Conservation (phyloP, 2,797 vertebrate species). For the Oceanodroma leucorhoa region DNA sequence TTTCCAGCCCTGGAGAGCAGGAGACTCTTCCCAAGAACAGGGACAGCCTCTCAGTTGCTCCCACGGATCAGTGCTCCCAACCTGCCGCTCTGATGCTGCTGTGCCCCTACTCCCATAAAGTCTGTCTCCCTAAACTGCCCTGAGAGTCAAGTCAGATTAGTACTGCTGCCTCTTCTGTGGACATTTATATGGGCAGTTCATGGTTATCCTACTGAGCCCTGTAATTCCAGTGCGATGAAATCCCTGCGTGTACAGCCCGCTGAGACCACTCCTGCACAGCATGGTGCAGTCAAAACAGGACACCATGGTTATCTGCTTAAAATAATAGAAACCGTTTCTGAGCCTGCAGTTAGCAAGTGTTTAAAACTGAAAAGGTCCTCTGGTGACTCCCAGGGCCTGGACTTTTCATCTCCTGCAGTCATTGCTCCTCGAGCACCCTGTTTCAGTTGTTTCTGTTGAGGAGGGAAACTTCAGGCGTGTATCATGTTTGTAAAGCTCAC, state of each 20-base stretch:
- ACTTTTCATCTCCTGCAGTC: neutral
- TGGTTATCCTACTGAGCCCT: neutral
- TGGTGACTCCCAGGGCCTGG: neutral
- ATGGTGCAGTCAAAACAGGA: neutral
- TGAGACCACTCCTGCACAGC: neutral
- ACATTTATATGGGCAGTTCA: accelerated
- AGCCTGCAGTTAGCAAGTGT: neutral
- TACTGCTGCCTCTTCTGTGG: neutral
- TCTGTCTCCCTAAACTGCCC: neutral
- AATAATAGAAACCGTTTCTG: neutral
- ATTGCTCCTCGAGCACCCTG: neutral
- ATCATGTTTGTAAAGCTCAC: neutral
- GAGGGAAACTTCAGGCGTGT: neutral
- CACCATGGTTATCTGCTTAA: neutral
- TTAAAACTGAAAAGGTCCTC: neutral
- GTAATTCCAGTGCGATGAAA: neutral
- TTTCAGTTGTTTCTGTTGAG: neutral
- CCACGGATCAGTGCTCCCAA: neutral
- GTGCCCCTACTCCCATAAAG: neutral
- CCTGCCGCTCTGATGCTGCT: neutral
- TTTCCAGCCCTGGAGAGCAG: neutral
- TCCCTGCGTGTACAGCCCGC: accelerated
- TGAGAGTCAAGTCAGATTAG: neutral
- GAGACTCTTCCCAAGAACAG: neutral
- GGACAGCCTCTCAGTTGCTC: neutral